A percentile compares a stretch with the other conserved stretches of the same genome.
phyloP scores from a whole-genome alignment of 2,113 vertebrate genomes.

The Lichenostomus cassidix region DNA sequence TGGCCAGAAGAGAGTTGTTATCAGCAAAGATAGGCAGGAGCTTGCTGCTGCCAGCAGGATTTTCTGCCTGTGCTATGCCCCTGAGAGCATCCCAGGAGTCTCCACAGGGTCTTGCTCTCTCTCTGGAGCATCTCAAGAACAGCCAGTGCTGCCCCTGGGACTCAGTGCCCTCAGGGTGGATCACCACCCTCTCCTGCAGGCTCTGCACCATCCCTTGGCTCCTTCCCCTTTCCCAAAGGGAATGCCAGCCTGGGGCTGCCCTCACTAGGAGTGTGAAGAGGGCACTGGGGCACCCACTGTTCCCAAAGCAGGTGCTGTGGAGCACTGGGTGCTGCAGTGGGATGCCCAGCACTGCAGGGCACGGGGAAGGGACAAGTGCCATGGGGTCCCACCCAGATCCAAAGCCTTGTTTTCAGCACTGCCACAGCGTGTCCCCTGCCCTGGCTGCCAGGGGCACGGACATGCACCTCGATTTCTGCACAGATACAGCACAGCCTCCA shows the following conservation, averaged over 20 bases:
- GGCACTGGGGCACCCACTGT: rapidly evolving
- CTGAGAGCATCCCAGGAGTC: not conserved
- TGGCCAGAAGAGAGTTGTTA: not conserved
- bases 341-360: not conserved
- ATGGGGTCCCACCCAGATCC: not conserved
- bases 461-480: not conserved
- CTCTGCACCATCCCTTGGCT: not conserved
- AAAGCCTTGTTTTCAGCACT: not conserved
- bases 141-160: not conserved
- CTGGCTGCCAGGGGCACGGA: rapidly evolving
- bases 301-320: not conserved
- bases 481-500: not conserved
- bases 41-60: not conserved
- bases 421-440: not conserved
- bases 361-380: not conserved
- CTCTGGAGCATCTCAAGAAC: not conserved
- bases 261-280: not conserved
- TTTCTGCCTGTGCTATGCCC: not conserved
- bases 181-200: not conserved
- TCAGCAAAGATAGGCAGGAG: not conserved
- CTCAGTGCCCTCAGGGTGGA: not conserved
- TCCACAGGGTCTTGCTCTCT: not conserved
- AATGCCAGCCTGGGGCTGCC: not conserved
- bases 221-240: not conserved
- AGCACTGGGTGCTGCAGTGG: rapidly evolving